These are phyloP conservation scores for Drepana arcuata DNA, from an alignment of 1,140 invertebrate species.

Conservation along the genomic window DNA sequence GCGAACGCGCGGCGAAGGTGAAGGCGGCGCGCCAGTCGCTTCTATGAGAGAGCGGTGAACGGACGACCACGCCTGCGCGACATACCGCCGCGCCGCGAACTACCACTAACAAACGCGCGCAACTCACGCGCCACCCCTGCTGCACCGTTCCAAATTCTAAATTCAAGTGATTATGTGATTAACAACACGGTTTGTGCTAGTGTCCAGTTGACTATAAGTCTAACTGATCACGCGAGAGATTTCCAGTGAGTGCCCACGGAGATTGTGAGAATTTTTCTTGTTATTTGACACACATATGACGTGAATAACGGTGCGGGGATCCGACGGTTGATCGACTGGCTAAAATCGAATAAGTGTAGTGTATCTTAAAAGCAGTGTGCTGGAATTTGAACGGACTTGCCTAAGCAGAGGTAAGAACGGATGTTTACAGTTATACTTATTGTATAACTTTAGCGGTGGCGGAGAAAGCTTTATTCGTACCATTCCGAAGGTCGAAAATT, in stretches of 20 bases:
- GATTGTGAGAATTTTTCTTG: constrained; percentile 40
- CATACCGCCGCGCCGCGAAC: constrained; percentile 3
- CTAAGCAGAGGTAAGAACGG: constrained; percentile 62
- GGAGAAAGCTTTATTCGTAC: constrained; percentile 52
- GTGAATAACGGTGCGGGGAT: constrained; percentile 63
- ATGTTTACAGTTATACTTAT: constrained; percentile 68
- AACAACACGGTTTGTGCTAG: constrained; percentile 35
- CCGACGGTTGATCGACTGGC: constrained; percentile 56
- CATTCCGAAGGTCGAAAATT: too few relatives aligned
- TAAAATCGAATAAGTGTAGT: constrained; percentile 63
- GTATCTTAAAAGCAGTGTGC: constrained; percentile 55
- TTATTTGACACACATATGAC: constrained; percentile 61
- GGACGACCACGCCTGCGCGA: constrained; percentile 48
- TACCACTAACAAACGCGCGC: constrained; percentile 32
- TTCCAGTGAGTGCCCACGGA: constrained; percentile 26
- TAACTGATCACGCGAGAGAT: too few relatives aligned
- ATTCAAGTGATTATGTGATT: constrained; percentile 13
- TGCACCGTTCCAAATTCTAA: constrained; percentile 24
- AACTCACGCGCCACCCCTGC: constrained; percentile 11
- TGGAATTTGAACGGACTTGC: constrained; percentile 67
- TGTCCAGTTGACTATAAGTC: constrained; percentile 37
- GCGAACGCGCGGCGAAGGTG: constrained; percentile 43
- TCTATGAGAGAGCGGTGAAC: constrained; percentile 48
- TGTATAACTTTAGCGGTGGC: constrained; percentile 46
- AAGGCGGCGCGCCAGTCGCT: constrained; percentile 56